Evolutionary conservation across 2,113 vertebrate species (phyloP).

Genomic region (Grammomys surdaster): DNA sequence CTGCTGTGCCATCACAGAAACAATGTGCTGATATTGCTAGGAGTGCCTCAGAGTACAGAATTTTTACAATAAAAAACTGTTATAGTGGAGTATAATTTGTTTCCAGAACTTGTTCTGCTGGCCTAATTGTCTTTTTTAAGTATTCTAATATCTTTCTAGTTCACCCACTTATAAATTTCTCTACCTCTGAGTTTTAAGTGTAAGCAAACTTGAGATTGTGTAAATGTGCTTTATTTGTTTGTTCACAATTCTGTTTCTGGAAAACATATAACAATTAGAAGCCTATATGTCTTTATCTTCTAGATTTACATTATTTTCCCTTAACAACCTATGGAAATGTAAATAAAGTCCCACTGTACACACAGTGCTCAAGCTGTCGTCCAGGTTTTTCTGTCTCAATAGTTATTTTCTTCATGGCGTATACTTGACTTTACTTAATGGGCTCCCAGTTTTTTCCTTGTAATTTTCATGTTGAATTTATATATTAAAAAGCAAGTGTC

Average conservation of each 20-base stretch:
- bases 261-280: constrained; percentile 2
- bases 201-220: background rate
- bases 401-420: constrained; percentile 28
- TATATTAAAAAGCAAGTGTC: constrained; percentile 28
- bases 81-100: background rate
- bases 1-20: constrained; percentile 2
- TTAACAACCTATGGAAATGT: background rate
- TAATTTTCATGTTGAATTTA: constrained; percentile 25
- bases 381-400: background rate
- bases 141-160: background rate
- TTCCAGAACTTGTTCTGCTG: constrained; percentile 43
- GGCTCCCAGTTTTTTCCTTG: background rate
- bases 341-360: background rate
- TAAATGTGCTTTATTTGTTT: background rate
- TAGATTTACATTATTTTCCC: background rate
- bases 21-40: constrained; percentile 38
- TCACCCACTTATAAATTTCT: constrained; percentile 28
- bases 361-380: background rate
- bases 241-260: constrained; percentile 14
- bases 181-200: background rate
- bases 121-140: background rate
- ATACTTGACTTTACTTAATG: constrained; percentile 33
- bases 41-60: background rate
- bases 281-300: background rate
- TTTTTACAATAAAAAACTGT: constrained; percentile 30